Percentiles rank a stretch among this genome's conserved stretches.
phyloP scores from a whole-genome alignment of 2,113 vertebrate genomes.

The Mixornis gularis region DNA sequence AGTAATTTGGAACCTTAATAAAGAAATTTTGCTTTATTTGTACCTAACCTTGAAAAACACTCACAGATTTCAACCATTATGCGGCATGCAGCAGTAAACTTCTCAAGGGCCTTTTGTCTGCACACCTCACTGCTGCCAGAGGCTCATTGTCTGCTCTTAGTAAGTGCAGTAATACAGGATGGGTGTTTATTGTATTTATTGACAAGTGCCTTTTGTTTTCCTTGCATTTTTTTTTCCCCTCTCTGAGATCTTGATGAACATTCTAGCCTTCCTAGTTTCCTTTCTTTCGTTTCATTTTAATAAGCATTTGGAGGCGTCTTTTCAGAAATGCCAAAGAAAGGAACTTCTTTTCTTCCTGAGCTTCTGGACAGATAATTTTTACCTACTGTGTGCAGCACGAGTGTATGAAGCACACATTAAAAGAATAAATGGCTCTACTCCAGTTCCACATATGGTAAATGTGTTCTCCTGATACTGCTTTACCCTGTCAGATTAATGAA shows the following conservation, averaged over 20 bases:
- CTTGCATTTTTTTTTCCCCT: neutral
- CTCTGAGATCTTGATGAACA: neutral
- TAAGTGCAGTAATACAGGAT: neutral
- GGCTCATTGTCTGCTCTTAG: slow-evolving; percentile 30
- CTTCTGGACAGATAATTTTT: slow-evolving; percentile 27
- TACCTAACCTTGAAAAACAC: slow-evolving; percentile 61
- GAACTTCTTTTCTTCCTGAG: neutral
- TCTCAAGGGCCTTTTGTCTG: slow-evolving; percentile 60
- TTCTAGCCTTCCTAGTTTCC: neutral
- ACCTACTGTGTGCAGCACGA: neutral
- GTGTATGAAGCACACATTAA: neutral
- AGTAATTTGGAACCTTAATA: slow-evolving; percentile 52
- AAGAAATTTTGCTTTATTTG: slow-evolving; percentile 59
- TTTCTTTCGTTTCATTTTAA: neutral
- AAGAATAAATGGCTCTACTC: neutral
- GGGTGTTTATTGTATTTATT: slow-evolving; percentile 30
- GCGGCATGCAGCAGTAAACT: slow-evolving; percentile 6
- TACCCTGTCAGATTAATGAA: neutral
- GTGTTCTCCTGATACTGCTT: neutral
- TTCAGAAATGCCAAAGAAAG: neutral
- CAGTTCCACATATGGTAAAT: neutral
- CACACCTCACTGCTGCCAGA: slow-evolving; percentile 17
- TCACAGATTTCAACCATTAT: slow-evolving; percentile 18
- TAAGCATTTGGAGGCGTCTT: neutral
- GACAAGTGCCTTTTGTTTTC: slow-evolving; percentile 42